Percentiles rank a stretch among this genome's conserved stretches.
phyloP scores from a whole-genome alignment of 2,888 invertebrate species.

The Craniophora ligustri region DNA sequence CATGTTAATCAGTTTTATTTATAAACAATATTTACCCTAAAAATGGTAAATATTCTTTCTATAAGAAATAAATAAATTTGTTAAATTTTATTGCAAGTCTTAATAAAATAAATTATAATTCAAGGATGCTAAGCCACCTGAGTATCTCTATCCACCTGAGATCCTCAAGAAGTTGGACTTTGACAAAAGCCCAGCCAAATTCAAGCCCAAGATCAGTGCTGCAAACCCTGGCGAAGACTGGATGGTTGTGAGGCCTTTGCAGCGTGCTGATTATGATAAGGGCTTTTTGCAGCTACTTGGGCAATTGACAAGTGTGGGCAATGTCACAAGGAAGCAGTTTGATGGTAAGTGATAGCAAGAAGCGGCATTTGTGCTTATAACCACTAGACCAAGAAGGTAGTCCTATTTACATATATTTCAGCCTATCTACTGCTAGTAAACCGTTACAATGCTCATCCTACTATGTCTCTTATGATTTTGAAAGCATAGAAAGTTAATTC shows the following conservation, averaged over 20 bases:
- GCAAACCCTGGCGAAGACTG: constrained; percentile 92
- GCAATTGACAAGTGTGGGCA: constrained; percentile 96
- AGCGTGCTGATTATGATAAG: constrained; percentile 93
- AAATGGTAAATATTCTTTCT: no score
- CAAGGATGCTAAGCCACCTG: constrained; percentile 81
- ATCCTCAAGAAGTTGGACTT: constrained; percentile 91
- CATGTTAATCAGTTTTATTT: no score
- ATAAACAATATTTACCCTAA: no score
- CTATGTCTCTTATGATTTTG: background rate
- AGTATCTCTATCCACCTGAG: constrained; percentile 90
- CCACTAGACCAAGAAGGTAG: no score
- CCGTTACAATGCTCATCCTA: no score
- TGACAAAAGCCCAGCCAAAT: constrained; percentile 88
- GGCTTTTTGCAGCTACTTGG: constrained; percentile 94
- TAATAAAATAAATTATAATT: background rate
- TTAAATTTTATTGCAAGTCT: no score
- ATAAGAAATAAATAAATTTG: no score
- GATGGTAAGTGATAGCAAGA: constrained; percentile 92
- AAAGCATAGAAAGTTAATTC: background rate
- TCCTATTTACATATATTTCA: no score
- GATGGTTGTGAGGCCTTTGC: constrained; percentile 94
- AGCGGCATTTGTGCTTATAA: no score
- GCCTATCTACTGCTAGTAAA: no score
- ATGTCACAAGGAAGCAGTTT: constrained; percentile 93
- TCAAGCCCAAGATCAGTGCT: constrained; percentile 92